A percentile compares a stretch with the other conserved stretches of the same genome.
These are phyloP conservation scores for Sitodiplosis mosellana DNA, from an alignment of 1,140 invertebrate species.

Conservation along the genomic window DNA sequence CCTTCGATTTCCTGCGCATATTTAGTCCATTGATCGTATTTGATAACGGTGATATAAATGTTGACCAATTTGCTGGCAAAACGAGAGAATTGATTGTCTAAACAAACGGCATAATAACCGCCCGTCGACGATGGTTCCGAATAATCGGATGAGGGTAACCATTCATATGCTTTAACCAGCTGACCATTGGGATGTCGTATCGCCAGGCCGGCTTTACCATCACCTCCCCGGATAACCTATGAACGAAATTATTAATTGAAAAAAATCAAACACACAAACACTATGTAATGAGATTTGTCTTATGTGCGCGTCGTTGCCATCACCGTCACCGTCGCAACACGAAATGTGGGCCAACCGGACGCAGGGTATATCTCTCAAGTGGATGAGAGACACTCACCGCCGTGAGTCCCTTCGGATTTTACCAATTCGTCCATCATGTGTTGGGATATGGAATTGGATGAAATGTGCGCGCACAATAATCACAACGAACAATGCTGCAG, in stretches of 20 bases:
- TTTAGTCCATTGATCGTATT: slow-evolving; percentile 86
- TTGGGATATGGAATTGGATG: too few relatives aligned
- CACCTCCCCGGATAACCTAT: slow-evolving; percentile 70
- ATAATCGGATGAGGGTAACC: slow-evolving; percentile 70
- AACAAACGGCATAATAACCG: slow-evolving; percentile 83
- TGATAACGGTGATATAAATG: slow-evolving; percentile 81
- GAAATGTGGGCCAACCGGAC: too few relatives aligned
- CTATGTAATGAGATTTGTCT: background rate
- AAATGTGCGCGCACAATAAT: background rate
- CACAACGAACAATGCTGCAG: background rate
- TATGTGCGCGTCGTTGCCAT: too few relatives aligned
- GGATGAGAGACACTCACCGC: too few relatives aligned
- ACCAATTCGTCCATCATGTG: too few relatives aligned
- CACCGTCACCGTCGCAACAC: too few relatives aligned
- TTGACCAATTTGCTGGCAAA: slow-evolving; percentile 86
- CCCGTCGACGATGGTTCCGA: slow-evolving; percentile 60
- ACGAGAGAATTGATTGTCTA: slow-evolving; percentile 86
- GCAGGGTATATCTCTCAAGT: too few relatives aligned
- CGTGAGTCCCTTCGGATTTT: too few relatives aligned
- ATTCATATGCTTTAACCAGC: slow-evolving; percentile 77
- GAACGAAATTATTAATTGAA: slow-evolving; percentile 2
- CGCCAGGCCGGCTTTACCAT: slow-evolving; percentile 81
- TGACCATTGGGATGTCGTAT: slow-evolving; percentile 67
- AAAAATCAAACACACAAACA: background rate
- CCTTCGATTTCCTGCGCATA: slow-evolving; percentile 79